These are phyloP conservation scores for Morelia viridis DNA, from an alignment of 2,797 vertebrate genomes.

Conservation along the genomic window DNA sequence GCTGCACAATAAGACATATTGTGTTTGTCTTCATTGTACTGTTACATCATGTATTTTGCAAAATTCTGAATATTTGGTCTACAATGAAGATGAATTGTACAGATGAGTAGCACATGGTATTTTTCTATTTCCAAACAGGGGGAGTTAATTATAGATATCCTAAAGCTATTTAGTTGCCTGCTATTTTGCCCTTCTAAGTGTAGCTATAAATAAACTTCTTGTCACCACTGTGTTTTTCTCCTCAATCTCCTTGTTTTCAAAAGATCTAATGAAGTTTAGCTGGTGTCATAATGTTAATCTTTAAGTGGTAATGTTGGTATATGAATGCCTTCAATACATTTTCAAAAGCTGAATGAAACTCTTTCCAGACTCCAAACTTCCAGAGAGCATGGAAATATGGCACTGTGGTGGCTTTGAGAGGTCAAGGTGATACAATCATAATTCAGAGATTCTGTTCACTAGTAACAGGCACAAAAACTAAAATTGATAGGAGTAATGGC, in stretches of 20 bases:
- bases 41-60: background rate
- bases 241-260: background rate
- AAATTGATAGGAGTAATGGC: background rate
- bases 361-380: background rate
- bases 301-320: background rate
- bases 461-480: background rate
- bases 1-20: background rate
- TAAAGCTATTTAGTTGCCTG: background rate
- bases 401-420: background rate
- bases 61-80: background rate
- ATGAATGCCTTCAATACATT: background rate
- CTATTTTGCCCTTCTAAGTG: background rate
- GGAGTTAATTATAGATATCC: background rate
- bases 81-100: background rate
- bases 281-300: conserved; percentile 11
- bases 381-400: background rate
- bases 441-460: background rate
- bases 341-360: conserved; percentile 12
- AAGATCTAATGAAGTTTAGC: conserved; percentile 3
- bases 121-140: background rate
- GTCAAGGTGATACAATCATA: background rate
- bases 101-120: background rate
- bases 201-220: background rate
- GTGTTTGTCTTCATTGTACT: background rate
- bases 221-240: background rate